Conservation (phyloP, 1,140 invertebrate genomes). For the Sarcophaga bullata region DNA sequence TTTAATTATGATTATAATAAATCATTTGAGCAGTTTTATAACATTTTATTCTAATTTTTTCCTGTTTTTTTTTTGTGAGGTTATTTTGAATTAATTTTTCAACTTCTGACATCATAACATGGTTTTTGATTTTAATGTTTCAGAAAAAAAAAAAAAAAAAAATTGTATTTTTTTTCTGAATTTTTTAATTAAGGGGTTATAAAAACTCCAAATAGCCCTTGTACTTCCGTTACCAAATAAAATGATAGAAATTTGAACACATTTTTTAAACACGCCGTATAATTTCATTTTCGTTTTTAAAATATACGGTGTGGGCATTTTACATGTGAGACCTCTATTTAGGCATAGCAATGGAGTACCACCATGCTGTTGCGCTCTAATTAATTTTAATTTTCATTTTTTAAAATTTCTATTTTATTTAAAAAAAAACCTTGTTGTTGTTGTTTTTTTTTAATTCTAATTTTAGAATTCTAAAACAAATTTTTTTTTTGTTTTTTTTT, state of each 20-base stretch:
- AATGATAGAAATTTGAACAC: background rate
- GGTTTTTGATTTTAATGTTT: background rate
- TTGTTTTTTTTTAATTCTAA: background rate
- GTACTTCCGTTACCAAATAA: background rate
- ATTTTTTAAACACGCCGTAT: background rate
- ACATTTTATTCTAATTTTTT: slow-evolving; percentile 3
- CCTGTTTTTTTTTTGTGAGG: background rate
- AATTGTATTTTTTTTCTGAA: background rate
- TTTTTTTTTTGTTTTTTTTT: too few relatives aligned
- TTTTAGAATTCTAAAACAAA: background rate
- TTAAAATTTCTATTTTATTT: slow-evolving; percentile 18
- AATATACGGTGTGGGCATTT: too few relatives aligned
- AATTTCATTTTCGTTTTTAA: background rate
- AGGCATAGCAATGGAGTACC: too few relatives aligned
- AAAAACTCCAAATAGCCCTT: background rate
- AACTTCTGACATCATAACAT: background rate
- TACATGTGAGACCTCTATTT: too few relatives aligned
- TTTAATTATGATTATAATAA: background rate
- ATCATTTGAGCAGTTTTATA: too few relatives aligned
- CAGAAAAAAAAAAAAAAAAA: too few relatives aligned
- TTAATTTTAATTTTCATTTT: background rate
- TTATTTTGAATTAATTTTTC: too few relatives aligned
- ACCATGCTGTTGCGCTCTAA: background rate
- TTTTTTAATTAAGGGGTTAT: slow-evolving; percentile 4
- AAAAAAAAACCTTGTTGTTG: background rate